Conservation (phyloP, 2,888 invertebrate species). For the Caenorhabditis sinica region DNA sequence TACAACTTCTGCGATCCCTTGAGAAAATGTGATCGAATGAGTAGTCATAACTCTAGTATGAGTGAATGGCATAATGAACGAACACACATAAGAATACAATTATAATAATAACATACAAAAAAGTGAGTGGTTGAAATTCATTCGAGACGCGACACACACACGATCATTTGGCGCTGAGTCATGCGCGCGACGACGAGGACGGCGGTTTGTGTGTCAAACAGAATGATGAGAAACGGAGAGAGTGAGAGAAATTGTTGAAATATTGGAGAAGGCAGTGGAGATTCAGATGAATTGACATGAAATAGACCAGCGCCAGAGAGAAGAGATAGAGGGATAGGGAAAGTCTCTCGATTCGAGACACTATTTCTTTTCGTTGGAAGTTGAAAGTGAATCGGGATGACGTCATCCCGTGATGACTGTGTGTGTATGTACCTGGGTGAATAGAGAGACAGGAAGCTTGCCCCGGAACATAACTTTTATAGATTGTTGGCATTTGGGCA, state of each 20-base stretch:
- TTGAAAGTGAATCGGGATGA: constrained; percentile 40
- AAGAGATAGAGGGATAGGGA: constrained; percentile 21
- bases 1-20: not conserved
- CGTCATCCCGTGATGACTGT: constrained; percentile 58
- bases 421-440: constrained; percentile 39
- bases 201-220: constrained; percentile 55
- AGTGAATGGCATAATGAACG: constrained; percentile 24
- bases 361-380: constrained; percentile 13
- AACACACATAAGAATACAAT: constrained; percentile 20
- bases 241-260: constrained; percentile 7
- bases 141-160: constrained; percentile 58
- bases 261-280: not conserved
- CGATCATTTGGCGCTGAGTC: constrained; percentile 66
- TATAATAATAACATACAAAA: constrained; percentile 52
- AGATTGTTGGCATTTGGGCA: constrained; percentile 38
- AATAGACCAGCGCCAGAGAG: constrained; percentile 35
- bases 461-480: constrained; percentile 56
- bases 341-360: not conserved
- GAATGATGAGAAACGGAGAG: constrained; percentile 28
- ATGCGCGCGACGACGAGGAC: constrained; percentile 57
- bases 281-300: constrained; percentile 12
- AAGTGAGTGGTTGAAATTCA: constrained; percentile 59
- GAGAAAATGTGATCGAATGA: not conserved
- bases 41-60: not conserved
- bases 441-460: constrained; percentile 49